A percentile compares a stretch with the other conserved stretches of the same genome.
phyloP scores from a whole-genome alignment of 2,113 vertebrate genomes.

The Piprites chloris region DNA sequence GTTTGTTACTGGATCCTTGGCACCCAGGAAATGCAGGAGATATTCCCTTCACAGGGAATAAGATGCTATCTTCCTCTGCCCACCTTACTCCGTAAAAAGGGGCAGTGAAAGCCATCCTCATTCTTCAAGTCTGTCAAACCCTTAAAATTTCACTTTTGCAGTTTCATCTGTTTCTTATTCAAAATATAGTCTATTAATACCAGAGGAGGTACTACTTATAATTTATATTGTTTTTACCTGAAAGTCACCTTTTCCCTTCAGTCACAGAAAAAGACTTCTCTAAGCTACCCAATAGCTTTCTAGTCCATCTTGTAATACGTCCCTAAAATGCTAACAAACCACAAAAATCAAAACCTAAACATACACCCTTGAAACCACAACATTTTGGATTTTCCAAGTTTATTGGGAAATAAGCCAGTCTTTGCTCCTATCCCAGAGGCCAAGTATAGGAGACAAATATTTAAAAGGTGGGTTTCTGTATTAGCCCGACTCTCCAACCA shows the following conservation, averaged over 20 bases:
- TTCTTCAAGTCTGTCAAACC: neutral
- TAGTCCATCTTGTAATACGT: neutral
- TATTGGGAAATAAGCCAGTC: neutral
- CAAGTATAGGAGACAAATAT: neutral
- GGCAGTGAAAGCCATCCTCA: neutral
- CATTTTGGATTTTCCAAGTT: neutral
- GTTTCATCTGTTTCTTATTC: neutral
- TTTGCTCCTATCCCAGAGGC: neutral
- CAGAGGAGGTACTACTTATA: neutral
- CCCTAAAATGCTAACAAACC: neutral
- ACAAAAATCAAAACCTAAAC: neutral
- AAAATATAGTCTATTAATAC: neutral
- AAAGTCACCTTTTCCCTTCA: neutral
- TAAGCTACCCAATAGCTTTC: neutral
- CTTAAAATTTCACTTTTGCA: neutral
- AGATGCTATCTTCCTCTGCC: neutral
- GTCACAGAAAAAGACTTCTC: neutral
- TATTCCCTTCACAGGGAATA: fast-evolving
- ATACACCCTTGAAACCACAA: neutral
- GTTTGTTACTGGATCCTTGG: neutral
- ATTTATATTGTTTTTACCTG: neutral
- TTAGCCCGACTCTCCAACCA: neutral
- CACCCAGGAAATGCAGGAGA: fast-evolving
- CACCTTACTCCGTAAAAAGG: neutral
- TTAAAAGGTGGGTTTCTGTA: neutral